Conservation (phyloP, 2,113 vertebrate genomes). For the Halichoeres trimaculatus region DNA sequence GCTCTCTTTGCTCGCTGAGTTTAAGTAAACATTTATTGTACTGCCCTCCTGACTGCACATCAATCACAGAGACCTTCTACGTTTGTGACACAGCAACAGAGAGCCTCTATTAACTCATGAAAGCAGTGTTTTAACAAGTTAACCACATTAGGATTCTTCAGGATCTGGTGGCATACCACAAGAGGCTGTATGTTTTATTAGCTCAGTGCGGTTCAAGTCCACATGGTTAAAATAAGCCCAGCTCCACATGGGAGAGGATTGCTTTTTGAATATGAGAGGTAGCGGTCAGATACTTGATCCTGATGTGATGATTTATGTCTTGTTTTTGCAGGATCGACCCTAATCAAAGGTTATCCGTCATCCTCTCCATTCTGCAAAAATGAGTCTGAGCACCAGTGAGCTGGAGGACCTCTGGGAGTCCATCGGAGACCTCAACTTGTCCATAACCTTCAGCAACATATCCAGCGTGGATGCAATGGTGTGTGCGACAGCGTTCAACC, state of each 20-base stretch:
- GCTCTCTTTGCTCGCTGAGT: constrained; percentile 52
- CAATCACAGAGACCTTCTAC: constrained; percentile 51
- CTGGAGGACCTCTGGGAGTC: constrained; percentile 83
- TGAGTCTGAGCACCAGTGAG: constrained; percentile 76
- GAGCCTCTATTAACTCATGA: constrained; percentile 54
- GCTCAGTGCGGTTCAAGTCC: constrained; percentile 30
- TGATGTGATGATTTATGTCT: constrained; percentile 33
- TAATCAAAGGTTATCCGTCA: constrained; percentile 39
- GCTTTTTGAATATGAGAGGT: constrained; percentile 32
- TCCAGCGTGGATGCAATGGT: constrained; percentile 81
- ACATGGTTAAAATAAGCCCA: constrained; percentile 37
- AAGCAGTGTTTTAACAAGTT: constrained; percentile 70
- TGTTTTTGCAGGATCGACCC: constrained; percentile 60
- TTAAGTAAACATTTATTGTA: constrained; percentile 77
- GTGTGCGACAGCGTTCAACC: constrained; percentile 85
- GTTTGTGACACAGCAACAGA: constrained; percentile 55
- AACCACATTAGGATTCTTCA: constrained; percentile 69
- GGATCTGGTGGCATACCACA: constrained; percentile 65
- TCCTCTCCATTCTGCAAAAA: constrained; percentile 60
- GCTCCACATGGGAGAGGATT: constrained; percentile 37
- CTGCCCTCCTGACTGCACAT: constrained; percentile 60
- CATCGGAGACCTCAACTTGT: constrained; percentile 86
- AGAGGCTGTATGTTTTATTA: constrained; percentile 61
- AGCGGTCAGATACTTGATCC: constrained; percentile 2
- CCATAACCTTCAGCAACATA: constrained; percentile 81